Evolutionary conservation across 1,140 invertebrate genomes (phyloP), one percentile per base, ranked within the genome.

Genomic region (Heliothis subflexa): DNA sequence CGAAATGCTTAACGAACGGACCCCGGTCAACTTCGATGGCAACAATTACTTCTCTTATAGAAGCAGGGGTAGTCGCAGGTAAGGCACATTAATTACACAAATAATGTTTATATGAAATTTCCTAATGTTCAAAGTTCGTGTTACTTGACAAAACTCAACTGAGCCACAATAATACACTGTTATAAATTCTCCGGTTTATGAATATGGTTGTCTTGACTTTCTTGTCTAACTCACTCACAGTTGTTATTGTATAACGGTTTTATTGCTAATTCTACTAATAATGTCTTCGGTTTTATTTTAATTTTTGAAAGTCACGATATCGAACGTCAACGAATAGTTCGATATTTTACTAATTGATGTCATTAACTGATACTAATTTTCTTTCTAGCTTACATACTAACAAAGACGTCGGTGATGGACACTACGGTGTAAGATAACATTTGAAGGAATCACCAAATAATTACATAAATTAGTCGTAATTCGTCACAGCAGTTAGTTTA

Each of bases 371-470:
- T 78, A 78, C 77, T 81, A 83, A 82, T 78, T 83, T 89, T 88
- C 75, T 93, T 94, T 94, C 86, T 94, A 94, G 93, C 91, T 91
- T 94, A 85, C 87, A 86, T 88, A 94, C 93, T 94, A 94, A 94
- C 91, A 86, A 70, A 80, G 86, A 85, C 25, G 84, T 83, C 78
- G 91, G 89, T 91, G 86, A 88, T 83, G 91, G 91, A 89, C 81
- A 86, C 81, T 90, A 88, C 70, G 92, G 91, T 85, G 86, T 94
- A 91, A 94, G 93, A 94, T 94, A 94, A 89, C 92, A 93, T 88
- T 87, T 71, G 81, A 82, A 77, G 83, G 85, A 85, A n/a, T 21
- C 75, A 45, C 13, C 52, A 78, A 80, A 83, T 66, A 81, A 77
- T 80, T 75, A 62, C 25, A 85, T 85, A 83, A 83, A 54, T 87